These are phyloP conservation scores for Rostratula benghalensis DNA, from an alignment of 2,113 vertebrate species.

Conservation along the genomic window DNA sequence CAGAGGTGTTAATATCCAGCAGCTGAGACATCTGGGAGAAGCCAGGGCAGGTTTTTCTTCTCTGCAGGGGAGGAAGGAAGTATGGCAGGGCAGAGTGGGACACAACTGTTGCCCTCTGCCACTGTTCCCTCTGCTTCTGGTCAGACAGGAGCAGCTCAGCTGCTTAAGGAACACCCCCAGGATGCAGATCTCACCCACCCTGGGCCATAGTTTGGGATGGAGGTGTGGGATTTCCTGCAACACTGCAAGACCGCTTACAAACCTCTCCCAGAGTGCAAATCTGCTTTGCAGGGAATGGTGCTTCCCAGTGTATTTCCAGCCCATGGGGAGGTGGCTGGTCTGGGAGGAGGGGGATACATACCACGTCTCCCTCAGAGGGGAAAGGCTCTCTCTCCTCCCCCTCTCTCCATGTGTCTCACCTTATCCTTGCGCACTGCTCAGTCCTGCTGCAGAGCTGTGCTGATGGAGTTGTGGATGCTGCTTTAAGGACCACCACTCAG, in stretches of 20 bases:
- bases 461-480: accelerated
- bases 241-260: neutral
- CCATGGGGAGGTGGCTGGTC: neutral
- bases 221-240: neutral
- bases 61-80: neutral
- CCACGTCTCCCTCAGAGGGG: neutral
- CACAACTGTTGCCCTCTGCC: neutral
- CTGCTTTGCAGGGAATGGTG: neutral
- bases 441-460: accelerated
- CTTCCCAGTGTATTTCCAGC: neutral
- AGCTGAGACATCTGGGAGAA: neutral
- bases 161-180: neutral
- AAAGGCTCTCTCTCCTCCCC: neutral
- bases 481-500: accelerated
- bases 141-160: neutral
- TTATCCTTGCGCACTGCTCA: neutral
- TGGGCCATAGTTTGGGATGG: neutral
- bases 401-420: neutral
- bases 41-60: neutral
- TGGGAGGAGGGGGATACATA: neutral
- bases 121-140: neutral
- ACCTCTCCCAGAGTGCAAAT: neutral
- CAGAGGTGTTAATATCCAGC: neutral
- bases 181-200: neutral
- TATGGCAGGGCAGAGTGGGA: neutral